Percentiles rank a stretch among this genome's conserved stretches.
Evolutionary conservation across 1,140 invertebrate genomes (phyloP).

Genomic region (Saccostrea echinata): DNA sequence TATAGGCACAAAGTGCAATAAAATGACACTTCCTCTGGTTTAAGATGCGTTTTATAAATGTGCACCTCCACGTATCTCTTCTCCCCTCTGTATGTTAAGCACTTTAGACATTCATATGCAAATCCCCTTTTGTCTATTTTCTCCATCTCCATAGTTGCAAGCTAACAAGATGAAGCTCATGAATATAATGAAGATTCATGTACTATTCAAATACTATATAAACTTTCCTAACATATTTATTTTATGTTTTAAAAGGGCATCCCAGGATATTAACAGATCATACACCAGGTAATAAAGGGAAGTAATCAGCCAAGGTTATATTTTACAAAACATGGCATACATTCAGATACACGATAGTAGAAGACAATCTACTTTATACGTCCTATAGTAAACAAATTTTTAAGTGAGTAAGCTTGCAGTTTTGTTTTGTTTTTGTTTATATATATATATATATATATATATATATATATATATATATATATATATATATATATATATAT

Average conservation of each 20-base stretch:
- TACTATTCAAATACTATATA: background rate
- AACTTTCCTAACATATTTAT: background rate
- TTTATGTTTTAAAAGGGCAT: background rate
- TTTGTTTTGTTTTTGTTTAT: too few species aligned
- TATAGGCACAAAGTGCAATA: slow-evolving; percentile 47
- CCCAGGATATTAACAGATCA: too few species aligned
- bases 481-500: too few species aligned
- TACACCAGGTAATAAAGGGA: background rate
- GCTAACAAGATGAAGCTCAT: background rate
- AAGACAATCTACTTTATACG: too few species aligned
- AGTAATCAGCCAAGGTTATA: background rate
- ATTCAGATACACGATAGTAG: too few species aligned
- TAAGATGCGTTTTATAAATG: slow-evolving; percentile 42
- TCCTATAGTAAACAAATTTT: too few species aligned
- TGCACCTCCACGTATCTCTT: slow-evolving; percentile 18
- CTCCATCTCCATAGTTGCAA: background rate
- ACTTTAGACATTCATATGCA: slow-evolving; percentile 30
- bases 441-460: too few species aligned
- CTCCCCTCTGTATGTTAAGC: slow-evolving; percentile 9
- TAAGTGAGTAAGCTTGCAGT: too few species aligned
- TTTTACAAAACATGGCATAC: background rate
- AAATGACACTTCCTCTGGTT: slow-evolving; percentile 19
- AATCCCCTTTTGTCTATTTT: slow-evolving; percentile 11
- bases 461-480: too few species aligned
- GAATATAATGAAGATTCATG: slow-evolving; percentile 12